Base-by-base conservation (phyloP, 2,888 invertebrate species). In the Carpatolechia fugitivella region DNA sequence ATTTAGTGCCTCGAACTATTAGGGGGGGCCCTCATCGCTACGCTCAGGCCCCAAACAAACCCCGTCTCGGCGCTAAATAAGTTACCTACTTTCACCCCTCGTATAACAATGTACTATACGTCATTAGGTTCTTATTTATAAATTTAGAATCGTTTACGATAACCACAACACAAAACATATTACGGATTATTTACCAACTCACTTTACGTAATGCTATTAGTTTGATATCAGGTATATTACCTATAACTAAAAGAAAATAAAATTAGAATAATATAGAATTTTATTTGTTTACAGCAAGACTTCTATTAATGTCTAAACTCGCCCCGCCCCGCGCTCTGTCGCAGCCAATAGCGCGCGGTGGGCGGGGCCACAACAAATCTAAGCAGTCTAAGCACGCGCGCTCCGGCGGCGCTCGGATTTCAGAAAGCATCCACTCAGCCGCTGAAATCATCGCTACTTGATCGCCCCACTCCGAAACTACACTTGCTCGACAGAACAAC, bases 291-390 rank as follows among this genome's bases (percentile, higher is more conserved):
- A 62, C 71, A 66, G 68, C 74, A 79, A 78, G 76, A 72, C 74
- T 83, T 82, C 85, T 87, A 86, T 44, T 46, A 38, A 71, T 79
- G 80, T 87, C 88, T 87, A 88, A 88, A 77, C 79, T 71, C 74
- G 86, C 85, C 74, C 82, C 88, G 85, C 88, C 88, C 87, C 74
- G 69, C 79, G 74, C 72, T 79, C 75, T 74, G 75, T 72, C 59
- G 70, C 76, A 65, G 62, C 90, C 90, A 89, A 89, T 89, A 62
- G 78, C 80, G 78, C 67, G 68, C 64, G 64, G 72, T 72, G 86
- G 88, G 89, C 85, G 89, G 82, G 67, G 85, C 86, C 58, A 57
- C 63, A 68, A 66, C 62, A 81, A 83, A 82, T 85, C 85, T 85
- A 83, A 85, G 72, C 78, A 83, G 82, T 85, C 85, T 85, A 83